Percentiles rank a stretch among this genome's conserved stretches.
These are phyloP conservation scores for Heliconius ethilla DNA, from an alignment of 2,888 invertebrate genomes.

Conservation along the genomic window DNA sequence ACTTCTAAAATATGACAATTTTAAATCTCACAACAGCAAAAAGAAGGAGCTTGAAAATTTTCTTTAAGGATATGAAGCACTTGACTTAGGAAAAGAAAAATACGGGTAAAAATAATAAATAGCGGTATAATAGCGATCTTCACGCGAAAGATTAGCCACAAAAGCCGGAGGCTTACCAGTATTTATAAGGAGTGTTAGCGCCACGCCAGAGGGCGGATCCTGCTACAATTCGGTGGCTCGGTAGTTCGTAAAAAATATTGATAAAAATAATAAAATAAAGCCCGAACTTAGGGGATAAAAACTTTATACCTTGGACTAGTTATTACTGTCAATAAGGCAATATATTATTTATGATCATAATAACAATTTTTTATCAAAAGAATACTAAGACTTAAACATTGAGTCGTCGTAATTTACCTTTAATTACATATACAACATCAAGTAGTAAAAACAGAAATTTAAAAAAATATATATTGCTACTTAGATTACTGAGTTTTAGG, in stretches of 20 bases:
- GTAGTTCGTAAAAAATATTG: slow-evolving; percentile 40
- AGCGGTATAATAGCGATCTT: slow-evolving; percentile 79
- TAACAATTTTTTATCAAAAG: not conserved
- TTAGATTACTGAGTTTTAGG: too few species aligned
- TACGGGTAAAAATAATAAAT: slow-evolving; percentile 77
- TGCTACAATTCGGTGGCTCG: slow-evolving; percentile 44
- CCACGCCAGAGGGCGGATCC: slow-evolving; percentile 65
- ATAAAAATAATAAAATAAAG: slow-evolving; percentile 33
- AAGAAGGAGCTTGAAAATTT: slow-evolving; percentile 47
- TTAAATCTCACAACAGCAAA: slow-evolving; percentile 66
- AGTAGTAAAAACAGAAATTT: too few species aligned
- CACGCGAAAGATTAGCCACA: slow-evolving; percentile 81
- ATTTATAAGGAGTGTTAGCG: slow-evolving; percentile 79
- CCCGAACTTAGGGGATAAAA: slow-evolving; percentile 12
- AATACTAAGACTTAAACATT: not conserved
- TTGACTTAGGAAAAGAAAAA: slow-evolving; percentile 75
- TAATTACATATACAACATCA: too few species aligned
- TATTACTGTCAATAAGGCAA: not conserved
- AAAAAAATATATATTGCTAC: too few species aligned
- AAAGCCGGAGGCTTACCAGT: slow-evolving; percentile 79
- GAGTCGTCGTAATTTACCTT: too few species aligned
- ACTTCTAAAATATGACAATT: slow-evolving; percentile 50
- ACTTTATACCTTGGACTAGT: slow-evolving; percentile 7
- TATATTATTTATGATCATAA: slow-evolving; percentile 10
- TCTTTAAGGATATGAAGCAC: slow-evolving; percentile 65